Base-by-base conservation (phyloP, 2,888 invertebrate species). In the Acanthosepion lycidas region DNA sequence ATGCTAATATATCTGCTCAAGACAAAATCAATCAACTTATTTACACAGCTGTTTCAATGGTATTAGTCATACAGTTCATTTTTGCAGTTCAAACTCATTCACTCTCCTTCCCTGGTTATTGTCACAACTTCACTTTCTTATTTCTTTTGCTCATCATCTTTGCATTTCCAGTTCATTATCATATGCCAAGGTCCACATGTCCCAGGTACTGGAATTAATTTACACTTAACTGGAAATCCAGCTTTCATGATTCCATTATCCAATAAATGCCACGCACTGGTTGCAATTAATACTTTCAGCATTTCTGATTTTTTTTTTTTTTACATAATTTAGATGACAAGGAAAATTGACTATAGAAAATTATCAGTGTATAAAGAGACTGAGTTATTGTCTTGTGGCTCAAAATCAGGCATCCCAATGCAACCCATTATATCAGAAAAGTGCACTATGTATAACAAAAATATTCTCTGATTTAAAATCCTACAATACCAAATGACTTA, bases 201-300 rank as follows among this genome's bases (percentile, higher is more conserved):
- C 78, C n/a, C 78, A 78, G 78, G 78, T 78, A 78, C 78, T 78
- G n/a, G n/a, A 78, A n/a, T n/a, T 78, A 78, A 78, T n/a, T 28
- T 6, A 0, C 28, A 28, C 12, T 78, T n/a, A 6, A 55, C 15
- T 42, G 42, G 4, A 55, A 55, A n/a, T n/a, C 6, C n/a, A 9
- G 9, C 12, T 78, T 78, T 28, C 6, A 55, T 64, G 28, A 64
- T 64, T 28, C 64, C 64, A 0, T n/a, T 3, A n/a, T 78, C 12
- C 9, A n/a, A 64, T 8, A 64, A n/a, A 78, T 78, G n/a, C 78
- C 78, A 28, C 78, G n/a, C 78, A 78, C n/a, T 78, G 28, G 78
- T 15, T 78, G 78, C n/a, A 78, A 78, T 28, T n/a, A 78, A n/a
- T 78, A n/a, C 8, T 2, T 78, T 78, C 64, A 64, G 28, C 78